Conservation (phyloP, 2,113 vertebrate genomes). For the Oncorhynchus masou region DNA sequence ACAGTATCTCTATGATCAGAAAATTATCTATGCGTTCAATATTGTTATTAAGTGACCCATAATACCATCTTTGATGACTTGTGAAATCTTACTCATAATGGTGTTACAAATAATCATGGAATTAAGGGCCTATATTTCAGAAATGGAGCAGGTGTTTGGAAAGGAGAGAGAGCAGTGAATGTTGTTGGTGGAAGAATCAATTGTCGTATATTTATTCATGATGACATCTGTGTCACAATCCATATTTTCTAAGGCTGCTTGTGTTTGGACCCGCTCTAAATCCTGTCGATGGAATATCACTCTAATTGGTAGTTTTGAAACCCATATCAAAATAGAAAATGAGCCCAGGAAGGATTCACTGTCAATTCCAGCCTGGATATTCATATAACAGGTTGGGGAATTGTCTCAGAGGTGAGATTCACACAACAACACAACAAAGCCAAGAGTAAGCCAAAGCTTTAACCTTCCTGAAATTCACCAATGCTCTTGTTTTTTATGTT, state of each 20-base stretch:
- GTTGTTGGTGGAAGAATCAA: background rate
- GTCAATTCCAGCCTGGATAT: background rate
- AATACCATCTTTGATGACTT: too few species aligned
- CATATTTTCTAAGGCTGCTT: conserved; percentile 18
- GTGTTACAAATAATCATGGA: background rate
- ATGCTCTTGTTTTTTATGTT: background rate
- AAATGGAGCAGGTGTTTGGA: too few species aligned
- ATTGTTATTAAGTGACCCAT: too few species aligned
- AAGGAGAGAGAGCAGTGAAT: too few species aligned
- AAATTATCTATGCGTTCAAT: too few species aligned
- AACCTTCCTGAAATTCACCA: background rate
- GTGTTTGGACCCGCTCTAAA: conserved; percentile 15
- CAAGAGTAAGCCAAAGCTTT: background rate
- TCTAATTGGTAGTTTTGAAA: conserved; percentile 37
- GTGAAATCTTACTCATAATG: background rate
- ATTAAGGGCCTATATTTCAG: too few species aligned
- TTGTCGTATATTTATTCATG: conserved; percentile 6
- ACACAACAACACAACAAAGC: background rate
- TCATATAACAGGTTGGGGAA: too few species aligned
- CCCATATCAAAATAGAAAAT: conserved; percentile 11
- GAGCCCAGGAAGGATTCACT: background rate
- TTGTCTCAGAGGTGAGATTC: background rate
- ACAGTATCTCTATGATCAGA: too few species aligned
- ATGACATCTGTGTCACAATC: background rate
- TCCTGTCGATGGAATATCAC: conserved; percentile 12